phyloP scores from a whole-genome alignment of 2,113 vertebrate species.

The Notarius lentiginosus region DNA sequence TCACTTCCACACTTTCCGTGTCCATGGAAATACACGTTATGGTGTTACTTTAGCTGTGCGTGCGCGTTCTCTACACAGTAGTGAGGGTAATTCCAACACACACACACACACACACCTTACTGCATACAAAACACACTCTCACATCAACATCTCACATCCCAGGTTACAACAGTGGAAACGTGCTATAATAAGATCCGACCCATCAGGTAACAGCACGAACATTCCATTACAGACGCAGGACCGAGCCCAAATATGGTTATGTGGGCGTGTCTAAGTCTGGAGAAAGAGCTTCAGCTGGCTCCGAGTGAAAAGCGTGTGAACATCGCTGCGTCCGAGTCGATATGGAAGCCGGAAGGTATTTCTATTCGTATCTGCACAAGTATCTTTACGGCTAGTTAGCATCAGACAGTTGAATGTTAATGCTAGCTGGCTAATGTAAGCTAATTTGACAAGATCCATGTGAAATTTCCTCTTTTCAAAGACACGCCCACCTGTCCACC shows the following conservation, averaged over 20 bases:
- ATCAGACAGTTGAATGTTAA: too few relatives aligned
- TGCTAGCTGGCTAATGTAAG: too few relatives aligned
- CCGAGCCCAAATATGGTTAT: neutral
- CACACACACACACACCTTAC: neutral
- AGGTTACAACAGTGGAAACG: neutral
- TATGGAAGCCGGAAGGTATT: too few relatives aligned
- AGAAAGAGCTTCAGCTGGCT: too few relatives aligned
- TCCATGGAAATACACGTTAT: neutral
- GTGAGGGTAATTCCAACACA: neutral
- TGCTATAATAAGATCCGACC: neutral
- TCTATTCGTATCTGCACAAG: too few relatives aligned
- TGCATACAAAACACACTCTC: neutral
- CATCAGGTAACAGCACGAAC: neutral
- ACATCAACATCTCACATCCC: neutral
- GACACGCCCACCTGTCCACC: too few relatives aligned
- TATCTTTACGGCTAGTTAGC: too few relatives aligned
- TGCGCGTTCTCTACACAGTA: neutral
- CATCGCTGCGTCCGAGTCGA: neutral
- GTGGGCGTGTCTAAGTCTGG: neutral
- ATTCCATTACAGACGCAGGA: neutral
- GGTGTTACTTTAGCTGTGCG: neutral
- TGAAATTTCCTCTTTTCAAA: too few relatives aligned
- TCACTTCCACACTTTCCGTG: neutral
- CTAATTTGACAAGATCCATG: too few relatives aligned
- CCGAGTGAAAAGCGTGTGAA: too few relatives aligned